Evolutionary conservation across 2,113 vertebrate genomes (phyloP).

Genomic region (Cariama cristata): DNA sequence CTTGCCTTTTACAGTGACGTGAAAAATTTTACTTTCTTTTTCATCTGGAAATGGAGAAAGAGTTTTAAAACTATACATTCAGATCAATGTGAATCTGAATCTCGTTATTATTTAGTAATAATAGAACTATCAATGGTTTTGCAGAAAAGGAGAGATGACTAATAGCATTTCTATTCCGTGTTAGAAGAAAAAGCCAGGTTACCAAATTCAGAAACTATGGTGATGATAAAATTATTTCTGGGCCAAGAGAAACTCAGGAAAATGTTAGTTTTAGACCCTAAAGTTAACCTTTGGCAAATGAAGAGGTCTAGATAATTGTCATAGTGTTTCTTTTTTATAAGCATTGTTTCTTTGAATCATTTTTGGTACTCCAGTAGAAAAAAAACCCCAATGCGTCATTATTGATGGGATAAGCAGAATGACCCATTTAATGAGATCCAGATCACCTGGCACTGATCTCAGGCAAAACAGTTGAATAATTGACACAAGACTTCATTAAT

Average conservation of each 20-base stretch:
- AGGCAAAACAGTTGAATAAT: not conserved
- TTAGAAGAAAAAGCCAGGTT: not conserved
- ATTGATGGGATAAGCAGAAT: not conserved
- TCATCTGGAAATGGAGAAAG: not conserved
- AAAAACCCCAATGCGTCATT: not conserved
- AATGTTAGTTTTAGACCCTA: not conserved
- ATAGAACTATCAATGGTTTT: not conserved
- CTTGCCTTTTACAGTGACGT: fast-evolving
- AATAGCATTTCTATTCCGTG: not conserved
- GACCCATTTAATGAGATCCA: not conserved
- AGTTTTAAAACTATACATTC: not conserved
- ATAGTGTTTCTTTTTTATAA: not conserved
- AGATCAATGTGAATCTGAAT: not conserved
- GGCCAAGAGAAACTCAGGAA: not conserved
- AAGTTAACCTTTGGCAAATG: not conserved
- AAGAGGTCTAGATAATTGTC: not conserved
- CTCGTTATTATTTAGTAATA: not conserved
- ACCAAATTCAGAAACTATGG: not conserved
- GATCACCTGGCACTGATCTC: not conserved
- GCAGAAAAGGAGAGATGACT: not conserved
- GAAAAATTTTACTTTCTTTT: not conserved
- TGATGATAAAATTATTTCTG: not conserved
- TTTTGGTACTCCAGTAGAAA: not conserved
- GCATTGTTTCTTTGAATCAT: not conserved
- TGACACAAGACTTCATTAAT: not conserved